Percentiles rank a stretch among this genome's conserved stretches.
Evolutionary conservation across 2,113 vertebrate genomes (phyloP).

Genomic region (Cyanistes caeruleus): DNA sequence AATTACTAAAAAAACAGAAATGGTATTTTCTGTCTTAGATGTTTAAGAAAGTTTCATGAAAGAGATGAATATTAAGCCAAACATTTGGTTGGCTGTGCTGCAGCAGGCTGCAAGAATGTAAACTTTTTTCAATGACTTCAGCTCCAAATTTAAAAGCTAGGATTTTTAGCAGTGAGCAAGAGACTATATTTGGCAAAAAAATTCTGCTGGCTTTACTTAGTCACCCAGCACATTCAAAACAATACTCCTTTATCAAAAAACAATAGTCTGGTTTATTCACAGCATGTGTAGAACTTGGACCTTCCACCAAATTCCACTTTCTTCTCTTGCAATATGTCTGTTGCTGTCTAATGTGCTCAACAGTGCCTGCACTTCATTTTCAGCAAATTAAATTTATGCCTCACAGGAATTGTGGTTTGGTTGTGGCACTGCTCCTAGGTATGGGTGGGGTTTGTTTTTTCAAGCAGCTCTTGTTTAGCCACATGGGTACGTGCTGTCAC

Average conservation of each 20-base stretch:
- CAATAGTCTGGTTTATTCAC: slow-evolving; percentile 81
- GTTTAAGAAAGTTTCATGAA: slow-evolving; percentile 72
- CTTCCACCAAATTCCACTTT: slow-evolving; percentile 74
- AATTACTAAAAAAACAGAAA: slow-evolving; percentile 70
- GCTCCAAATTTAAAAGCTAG: slow-evolving; percentile 78
- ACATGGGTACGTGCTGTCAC: slow-evolving; percentile 78
- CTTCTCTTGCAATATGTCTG: slow-evolving; percentile 71
- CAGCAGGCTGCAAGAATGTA: slow-evolving; percentile 76
- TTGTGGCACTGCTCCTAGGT: slow-evolving; percentile 74
- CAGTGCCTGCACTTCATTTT: slow-evolving; percentile 77
- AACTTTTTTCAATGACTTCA: slow-evolving; percentile 80
- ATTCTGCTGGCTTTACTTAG: slow-evolving; percentile 76
- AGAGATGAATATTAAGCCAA: slow-evolving; percentile 75
- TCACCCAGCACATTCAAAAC: slow-evolving; percentile 77
- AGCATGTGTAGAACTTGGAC: slow-evolving; percentile 78
- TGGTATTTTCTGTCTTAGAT: slow-evolving; percentile 66
- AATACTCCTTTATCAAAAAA: slow-evolving; percentile 82
- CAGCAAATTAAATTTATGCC: slow-evolving; percentile 77
- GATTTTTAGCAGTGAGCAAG: slow-evolving; percentile 77
- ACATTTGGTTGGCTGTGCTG: slow-evolving; percentile 78
- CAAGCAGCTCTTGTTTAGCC: slow-evolving; percentile 75
- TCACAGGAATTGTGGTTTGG: slow-evolving; percentile 77
- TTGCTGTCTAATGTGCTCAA: slow-evolving; percentile 74
- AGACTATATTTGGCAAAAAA: slow-evolving; percentile 86
- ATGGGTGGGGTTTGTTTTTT: slow-evolving; percentile 78